Evolutionary conservation across 2,888 invertebrate genomes (phyloP).

Genomic region (Ectropis crepuscularia): DNA sequence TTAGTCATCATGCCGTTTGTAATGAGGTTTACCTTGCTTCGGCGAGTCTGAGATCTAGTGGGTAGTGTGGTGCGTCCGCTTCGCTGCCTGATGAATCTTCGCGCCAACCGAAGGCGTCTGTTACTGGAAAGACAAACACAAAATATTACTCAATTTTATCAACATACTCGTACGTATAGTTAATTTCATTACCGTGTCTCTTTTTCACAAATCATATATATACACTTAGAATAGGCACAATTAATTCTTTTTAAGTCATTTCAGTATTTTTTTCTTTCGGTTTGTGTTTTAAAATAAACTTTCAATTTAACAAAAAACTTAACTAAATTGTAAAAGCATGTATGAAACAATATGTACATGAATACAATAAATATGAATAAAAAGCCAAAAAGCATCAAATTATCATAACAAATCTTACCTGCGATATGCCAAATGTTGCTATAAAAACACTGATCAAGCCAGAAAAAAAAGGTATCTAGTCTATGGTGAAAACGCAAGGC

Average conservation of each 20-base stretch:
- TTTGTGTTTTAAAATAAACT: not conserved
- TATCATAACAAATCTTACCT: conserved; percentile 66
- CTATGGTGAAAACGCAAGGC: conserved; percentile 52
- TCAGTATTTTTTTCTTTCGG: not conserved
- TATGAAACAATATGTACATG: conserved; percentile 65
- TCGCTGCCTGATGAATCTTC: conserved; percentile 82
- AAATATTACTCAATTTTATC: conserved; percentile 1
- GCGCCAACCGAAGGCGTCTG: conserved; percentile 75
- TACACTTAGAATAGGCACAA: too few species aligned
- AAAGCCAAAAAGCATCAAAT: conserved; percentile 55
- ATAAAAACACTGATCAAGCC: conserved; percentile 58
- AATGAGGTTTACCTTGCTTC: conserved; percentile 71
- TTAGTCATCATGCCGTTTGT: not conserved
- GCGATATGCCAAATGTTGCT: conserved; percentile 56
- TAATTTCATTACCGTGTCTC: too few species aligned
- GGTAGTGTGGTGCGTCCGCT: conserved; percentile 78
- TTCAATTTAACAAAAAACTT: conserved; percentile 15
- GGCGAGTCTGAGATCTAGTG: conserved; percentile 76
- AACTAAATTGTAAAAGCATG: conserved; percentile 61
- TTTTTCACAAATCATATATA: too few species aligned
- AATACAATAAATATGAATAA: conserved; percentile 39
- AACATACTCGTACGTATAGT: too few species aligned
- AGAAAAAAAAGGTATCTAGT: conserved; percentile 47
- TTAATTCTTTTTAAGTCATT: not conserved
- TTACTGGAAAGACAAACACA: conserved; percentile 54